phyloP scores from a whole-genome alignment of 2,113 vertebrate genomes.

The Hepsetus odoe region DNA sequence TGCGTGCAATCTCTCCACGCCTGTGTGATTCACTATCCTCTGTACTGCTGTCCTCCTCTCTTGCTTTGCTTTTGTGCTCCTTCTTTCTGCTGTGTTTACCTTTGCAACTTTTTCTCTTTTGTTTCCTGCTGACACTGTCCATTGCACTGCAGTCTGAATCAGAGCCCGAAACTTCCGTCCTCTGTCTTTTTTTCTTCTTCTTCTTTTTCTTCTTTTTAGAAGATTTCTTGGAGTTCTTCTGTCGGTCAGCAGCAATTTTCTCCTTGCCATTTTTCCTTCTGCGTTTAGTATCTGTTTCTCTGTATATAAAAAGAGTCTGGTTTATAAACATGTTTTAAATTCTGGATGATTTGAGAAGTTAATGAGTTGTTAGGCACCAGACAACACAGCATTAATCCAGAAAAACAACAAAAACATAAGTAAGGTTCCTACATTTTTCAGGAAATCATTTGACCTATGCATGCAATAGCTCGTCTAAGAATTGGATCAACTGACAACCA shows the following conservation, averaged over 20 bases:
- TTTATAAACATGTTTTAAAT: no score
- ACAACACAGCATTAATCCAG: no score
- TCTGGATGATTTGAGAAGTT: no score
- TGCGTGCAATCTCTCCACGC: constrained; percentile 44
- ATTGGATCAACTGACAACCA: no score
- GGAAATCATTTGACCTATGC: no score
- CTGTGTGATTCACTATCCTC: constrained; percentile 56
- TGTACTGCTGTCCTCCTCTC: constrained; percentile 66
- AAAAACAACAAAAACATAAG: no score
- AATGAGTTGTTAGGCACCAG: no score
- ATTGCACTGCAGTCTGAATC: constrained; percentile 64
- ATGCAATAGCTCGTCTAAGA: no score
- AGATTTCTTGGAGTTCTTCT: constrained; percentile 85
- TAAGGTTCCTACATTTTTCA: no score
- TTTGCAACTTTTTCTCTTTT: constrained; percentile 71
- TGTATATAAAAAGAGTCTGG: constrained; percentile 52
- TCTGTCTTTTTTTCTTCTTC: constrained; percentile 80
- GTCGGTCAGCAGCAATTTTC: constrained; percentile 70
- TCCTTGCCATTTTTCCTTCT: constrained; percentile 78
- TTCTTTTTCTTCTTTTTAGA: constrained; percentile 91
- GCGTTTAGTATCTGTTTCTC: constrained; percentile 71
- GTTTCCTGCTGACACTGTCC: constrained; percentile 56
- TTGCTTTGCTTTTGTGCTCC: constrained; percentile 67
- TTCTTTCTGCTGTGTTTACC: constrained; percentile 70
- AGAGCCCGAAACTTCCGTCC: constrained; percentile 66